Evolutionary conservation across 2,113 vertebrate genomes (phyloP).

Genomic region (Scomber japonicus): DNA sequence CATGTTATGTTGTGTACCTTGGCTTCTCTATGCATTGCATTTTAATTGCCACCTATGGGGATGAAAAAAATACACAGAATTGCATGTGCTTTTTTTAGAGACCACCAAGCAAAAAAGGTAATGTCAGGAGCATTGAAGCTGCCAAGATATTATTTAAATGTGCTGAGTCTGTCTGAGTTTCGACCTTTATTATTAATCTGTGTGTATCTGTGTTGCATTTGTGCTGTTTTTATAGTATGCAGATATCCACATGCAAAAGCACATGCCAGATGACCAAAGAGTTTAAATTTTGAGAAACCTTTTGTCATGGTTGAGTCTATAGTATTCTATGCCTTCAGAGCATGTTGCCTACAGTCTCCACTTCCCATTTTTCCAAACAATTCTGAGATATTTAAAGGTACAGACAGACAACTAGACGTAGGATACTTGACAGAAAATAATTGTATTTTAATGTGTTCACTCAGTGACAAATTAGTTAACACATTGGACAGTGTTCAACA

Average conservation of each 20-base stretch:
- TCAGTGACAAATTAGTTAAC: not conserved
- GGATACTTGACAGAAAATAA: not conserved
- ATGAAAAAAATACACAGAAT: not conserved
- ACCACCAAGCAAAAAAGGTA: not conserved
- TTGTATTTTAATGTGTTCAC: not conserved
- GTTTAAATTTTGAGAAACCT: not conserved
- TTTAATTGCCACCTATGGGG: conserved; percentile 16
- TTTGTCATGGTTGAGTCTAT: not conserved
- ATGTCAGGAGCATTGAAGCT: not conserved
- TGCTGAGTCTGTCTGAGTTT: conserved; percentile 28
- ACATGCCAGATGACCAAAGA: not conserved
- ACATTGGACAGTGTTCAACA: not conserved
- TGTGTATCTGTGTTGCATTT: conserved; percentile 3
- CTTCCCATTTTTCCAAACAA: not conserved
- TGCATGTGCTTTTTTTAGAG: conserved; percentile 1
- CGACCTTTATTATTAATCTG: conserved; percentile 14
- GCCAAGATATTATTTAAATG: conserved; percentile 31
- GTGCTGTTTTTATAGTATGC: conserved; percentile 4
- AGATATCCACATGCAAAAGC: not conserved
- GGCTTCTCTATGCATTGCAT: not conserved
- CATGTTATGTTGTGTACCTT: conserved; percentile 1
- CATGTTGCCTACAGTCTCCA: not conserved
- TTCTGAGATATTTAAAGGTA: not conserved
- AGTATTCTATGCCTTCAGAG: not conserved
- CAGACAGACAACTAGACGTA: not conserved